These are phyloP conservation scores for Chrysodeixis includens DNA, from an alignment of 2,888 invertebrate genomes.

Conservation along the genomic window DNA sequence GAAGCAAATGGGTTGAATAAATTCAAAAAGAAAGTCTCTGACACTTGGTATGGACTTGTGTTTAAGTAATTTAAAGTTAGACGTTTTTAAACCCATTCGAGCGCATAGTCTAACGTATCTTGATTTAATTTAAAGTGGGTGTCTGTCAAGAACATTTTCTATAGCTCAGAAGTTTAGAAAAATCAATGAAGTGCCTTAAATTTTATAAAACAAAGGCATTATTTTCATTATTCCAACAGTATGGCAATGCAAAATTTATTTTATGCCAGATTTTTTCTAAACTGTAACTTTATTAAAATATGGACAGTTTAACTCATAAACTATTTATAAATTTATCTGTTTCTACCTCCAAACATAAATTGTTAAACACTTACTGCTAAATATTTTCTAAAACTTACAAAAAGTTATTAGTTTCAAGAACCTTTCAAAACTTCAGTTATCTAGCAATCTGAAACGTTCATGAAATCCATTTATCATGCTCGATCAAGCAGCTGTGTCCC, in stretches of 20 bases:
- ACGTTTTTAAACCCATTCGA: neutral
- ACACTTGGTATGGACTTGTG: neutral
- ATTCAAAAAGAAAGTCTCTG: neutral
- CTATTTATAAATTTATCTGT: too few species aligned
- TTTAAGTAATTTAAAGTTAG: neutral
- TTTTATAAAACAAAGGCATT: too few species aligned
- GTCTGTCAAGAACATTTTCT: constrained; percentile 1
- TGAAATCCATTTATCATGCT: constrained; percentile 50
- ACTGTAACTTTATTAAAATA: too few species aligned
- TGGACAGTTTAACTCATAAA: too few species aligned
- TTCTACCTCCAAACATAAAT: too few species aligned
- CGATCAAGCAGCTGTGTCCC: constrained; percentile 21
- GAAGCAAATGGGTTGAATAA: constrained; percentile 7
- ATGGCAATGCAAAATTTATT: too few species aligned
- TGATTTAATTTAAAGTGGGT: constrained; percentile 2
- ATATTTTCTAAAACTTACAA: neutral
- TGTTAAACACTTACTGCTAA: neutral
- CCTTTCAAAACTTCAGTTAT: neutral
- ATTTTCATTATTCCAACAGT: too few species aligned
- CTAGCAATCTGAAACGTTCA: constrained; percentile 18
- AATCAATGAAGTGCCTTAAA: neutral
- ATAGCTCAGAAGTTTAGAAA: neutral
- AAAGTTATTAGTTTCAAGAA: neutral
- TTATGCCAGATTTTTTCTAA: too few species aligned
- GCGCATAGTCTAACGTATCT: neutral